Evolutionary conservation across 2,113 vertebrate genomes (phyloP).

Genomic region (Oryzias javanicus): DNA sequence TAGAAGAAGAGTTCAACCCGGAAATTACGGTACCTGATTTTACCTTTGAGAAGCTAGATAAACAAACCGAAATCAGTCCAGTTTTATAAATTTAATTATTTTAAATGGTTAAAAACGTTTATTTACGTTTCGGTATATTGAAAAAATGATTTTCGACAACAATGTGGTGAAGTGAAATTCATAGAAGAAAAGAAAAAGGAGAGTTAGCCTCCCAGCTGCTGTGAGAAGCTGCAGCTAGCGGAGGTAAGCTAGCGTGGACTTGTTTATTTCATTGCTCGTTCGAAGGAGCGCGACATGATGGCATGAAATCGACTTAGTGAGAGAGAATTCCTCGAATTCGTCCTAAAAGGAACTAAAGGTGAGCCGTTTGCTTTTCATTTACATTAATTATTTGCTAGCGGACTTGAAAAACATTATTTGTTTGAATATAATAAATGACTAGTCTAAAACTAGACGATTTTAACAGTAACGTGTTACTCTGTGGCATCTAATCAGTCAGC

Average conservation of each 20-base stretch:
- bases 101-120: not conserved
- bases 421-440: too few species aligned
- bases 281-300: conserved; percentile 59
- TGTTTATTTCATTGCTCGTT: conserved; percentile 55
- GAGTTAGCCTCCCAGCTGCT: conserved; percentile 2
- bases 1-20: conserved; percentile 41
- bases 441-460: too few species aligned
- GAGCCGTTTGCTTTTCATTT: not conserved
- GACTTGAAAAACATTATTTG: too few species aligned
- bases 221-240: conserved; percentile 8
- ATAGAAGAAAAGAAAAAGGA: not conserved
- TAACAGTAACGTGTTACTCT: too few species aligned
- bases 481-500: too few species aligned
- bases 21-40: conserved; percentile 43
- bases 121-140: not conserved
- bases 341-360: conserved; percentile 43
- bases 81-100: not conserved
- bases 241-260: conserved; percentile 48
- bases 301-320: conserved; percentile 35
- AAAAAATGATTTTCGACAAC: not conserved
- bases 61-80: conserved; percentile 60
- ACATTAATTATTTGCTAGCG: not conserved
- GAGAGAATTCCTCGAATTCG: conserved; percentile 3
- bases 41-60: conserved; percentile 38
- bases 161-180: not conserved